Evolutionary conservation across 2,888 invertebrate genomes (phyloP), one percentile per base, ranked within the genome.

Genomic region (Drosophila maculinotata): DNA sequence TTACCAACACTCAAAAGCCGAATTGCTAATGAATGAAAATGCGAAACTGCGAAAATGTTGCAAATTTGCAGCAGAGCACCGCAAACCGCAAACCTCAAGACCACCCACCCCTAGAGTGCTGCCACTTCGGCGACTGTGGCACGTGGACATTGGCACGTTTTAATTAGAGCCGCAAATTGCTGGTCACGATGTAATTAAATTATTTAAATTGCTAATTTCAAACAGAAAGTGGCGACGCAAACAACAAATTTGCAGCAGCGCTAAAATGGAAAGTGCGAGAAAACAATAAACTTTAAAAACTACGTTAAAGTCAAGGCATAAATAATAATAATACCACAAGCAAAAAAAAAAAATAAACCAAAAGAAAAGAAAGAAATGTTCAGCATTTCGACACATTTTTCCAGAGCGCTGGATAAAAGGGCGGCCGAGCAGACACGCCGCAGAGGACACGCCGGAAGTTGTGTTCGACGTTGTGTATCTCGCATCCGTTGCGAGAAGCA

Each of bases 141-240:
- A 68, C 76, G 84, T 87, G 87, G 87, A 81, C 85, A 57, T 69
- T 58, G 72, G 64, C 85, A 76, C 72, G 71, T 81, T 82, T 82
- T 87, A 87, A 82, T 82, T 82, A 82, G 70, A 67, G 73, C 81
- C 81, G 36, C 80, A 81, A 81, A 84, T 82, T 76, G 82, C 78
- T 68, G 81, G 81, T 81, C 87, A 84, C 81, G 69, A 17, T 62
- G 66, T 70, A 87, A 82, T 82, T 82, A 73, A 87, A 87, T 87
- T 84, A 81, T 81, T 87, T 68, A 87, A 81, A 84, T 81, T 87
- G 81, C 76, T 82, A 80, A 82, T 81, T 84, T 78, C 49, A 31
- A 53, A 36, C 45, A 9, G 42, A 57, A 62, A 68, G 49, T 51
- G 76, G 53, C 42, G 26, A 64, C 53, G 58, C 47, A 33, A 48